Percentiles rank a stretch among this genome's conserved stretches.
Conservation (phyloP, 1,140 invertebrate genomes). For the Aleiodes sp. region DNA sequence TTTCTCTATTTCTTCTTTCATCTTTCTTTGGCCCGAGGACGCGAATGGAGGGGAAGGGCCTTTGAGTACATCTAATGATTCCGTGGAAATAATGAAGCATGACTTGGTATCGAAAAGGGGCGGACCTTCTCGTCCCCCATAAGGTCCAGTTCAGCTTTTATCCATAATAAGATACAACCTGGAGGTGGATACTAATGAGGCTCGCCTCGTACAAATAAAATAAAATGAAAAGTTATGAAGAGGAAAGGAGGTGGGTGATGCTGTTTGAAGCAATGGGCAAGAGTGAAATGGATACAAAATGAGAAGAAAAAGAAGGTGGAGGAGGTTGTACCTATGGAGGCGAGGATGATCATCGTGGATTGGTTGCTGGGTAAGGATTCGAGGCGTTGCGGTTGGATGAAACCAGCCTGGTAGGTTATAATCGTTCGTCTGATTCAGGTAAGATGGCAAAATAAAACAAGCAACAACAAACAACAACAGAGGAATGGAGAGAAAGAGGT, state of each 20-base stretch:
- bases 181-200: constrained; percentile 63
- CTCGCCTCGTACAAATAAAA: constrained; percentile 24
- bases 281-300: constrained; percentile 19
- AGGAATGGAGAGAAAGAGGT: neutral
- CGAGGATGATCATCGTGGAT: constrained; percentile 58
- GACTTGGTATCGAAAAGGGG: constrained; percentile 36
- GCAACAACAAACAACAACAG: constrained; percentile 40
- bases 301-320: constrained; percentile 32
- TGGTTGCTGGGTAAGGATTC: constrained; percentile 50
- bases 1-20: neutral
- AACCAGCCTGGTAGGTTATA: constrained; percentile 26
- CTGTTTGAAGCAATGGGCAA: neutral
- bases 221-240: neutral
- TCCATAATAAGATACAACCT: constrained; percentile 49
- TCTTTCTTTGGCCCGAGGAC: neutral
- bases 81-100: constrained; percentile 40
- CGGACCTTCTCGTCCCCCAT: constrained; percentile 5
- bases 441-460: constrained; percentile 39
- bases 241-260: neutral
- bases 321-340: constrained; percentile 56
- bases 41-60: constrained; percentile 13
- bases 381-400: constrained; percentile 54
- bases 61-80: constrained; percentile 35
- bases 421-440: neutral
- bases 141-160: constrained; percentile 12